Conservation (phyloP, 2,797 vertebrate species). For the Spea hammondii region DNA sequence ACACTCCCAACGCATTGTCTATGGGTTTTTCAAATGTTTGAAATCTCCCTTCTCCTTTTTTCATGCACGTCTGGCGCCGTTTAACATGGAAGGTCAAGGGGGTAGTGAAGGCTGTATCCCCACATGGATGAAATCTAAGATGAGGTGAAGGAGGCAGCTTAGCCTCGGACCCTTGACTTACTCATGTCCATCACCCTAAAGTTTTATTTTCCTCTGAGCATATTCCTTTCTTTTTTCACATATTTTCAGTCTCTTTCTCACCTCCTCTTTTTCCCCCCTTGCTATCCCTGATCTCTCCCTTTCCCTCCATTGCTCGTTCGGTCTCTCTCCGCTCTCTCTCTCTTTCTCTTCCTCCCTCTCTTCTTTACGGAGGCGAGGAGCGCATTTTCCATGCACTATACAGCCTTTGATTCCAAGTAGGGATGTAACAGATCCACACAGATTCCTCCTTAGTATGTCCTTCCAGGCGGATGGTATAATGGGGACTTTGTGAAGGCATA, state of each 20-base stretch:
- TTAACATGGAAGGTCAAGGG: not conserved
- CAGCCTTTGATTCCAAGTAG: constrained; percentile 45
- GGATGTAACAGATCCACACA: constrained; percentile 47
- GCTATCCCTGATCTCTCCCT: constrained; percentile 37
- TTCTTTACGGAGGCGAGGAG: constrained; percentile 50
- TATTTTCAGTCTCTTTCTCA: constrained; percentile 4
- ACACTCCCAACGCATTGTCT: too few relatives aligned
- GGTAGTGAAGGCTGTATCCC: not conserved
- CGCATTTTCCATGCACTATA: constrained; percentile 50
- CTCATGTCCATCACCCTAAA: not conserved
- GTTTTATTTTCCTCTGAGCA: not conserved
- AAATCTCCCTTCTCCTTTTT: not conserved
- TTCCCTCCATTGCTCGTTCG: constrained; percentile 37
- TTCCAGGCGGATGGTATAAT: constrained; percentile 43
- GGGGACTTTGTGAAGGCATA: constrained; percentile 44
- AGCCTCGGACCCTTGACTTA: too few relatives aligned
- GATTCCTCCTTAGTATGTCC: constrained; percentile 41
- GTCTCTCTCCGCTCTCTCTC: constrained; percentile 29
- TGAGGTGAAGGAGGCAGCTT: too few relatives aligned
- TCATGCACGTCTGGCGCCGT: constrained; percentile 1
- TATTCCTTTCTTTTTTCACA: not conserved
- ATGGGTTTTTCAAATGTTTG: too few relatives aligned
- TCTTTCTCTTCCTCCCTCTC: constrained; percentile 51
- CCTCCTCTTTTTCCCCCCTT: not conserved
- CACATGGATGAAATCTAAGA: not conserved